Evolutionary conservation across 2,797 vertebrate species (phyloP), one percentile per base, ranked within the genome.

Genomic region (Pogoniulus pusillus): DNA sequence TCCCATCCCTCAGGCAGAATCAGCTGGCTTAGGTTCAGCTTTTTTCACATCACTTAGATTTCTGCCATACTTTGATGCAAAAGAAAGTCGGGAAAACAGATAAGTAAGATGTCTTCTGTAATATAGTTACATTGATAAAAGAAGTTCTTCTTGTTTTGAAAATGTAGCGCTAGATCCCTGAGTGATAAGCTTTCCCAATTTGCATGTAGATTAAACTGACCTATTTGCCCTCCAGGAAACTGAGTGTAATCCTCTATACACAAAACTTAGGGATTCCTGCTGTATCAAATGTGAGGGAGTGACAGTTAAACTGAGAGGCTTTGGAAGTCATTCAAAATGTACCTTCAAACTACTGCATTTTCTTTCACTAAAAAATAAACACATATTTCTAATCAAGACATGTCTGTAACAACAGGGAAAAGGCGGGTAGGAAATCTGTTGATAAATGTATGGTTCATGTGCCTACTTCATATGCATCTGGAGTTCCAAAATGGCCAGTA

Each of bases 141-240:
- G n/a, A 9, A 55, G 11, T 82, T 81, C 9, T 75, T 32, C 29
- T 66, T 66, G 15, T 69, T 95, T 82, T 2, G 0, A 87, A 89
- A 89, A 82, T 16, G 12, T 41, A 76, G 39, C 73, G 12, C 17
- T 63, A 88, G 72, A 59, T 53, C 89, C 19, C 30, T 63, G 32
- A 35, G 55, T 72, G 88, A 72, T 57, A 81, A 66, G 12, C 12
- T 53, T 84, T 88, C 71, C 63, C 39, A 90, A 60, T 88, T 91
- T 91, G 24, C 53, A 41, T 84, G 41, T 53, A 90, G 68, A 88
- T 86, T 84, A 93, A 91, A 75, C 82, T 82, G 64, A 82, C 71
- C 43, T 86, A 27, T 90, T 95, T 84, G 15, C 24, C 55, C 23
- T 16, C 23, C 15, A 57, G 64, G 60, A 91, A 84, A 35, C 30